Percentiles rank a stretch among this genome's conserved stretches.
phyloP scores from a whole-genome alignment of 37 sponge, comb jelly and placozoan species.

The Lycopodina hypogea region DNA sequence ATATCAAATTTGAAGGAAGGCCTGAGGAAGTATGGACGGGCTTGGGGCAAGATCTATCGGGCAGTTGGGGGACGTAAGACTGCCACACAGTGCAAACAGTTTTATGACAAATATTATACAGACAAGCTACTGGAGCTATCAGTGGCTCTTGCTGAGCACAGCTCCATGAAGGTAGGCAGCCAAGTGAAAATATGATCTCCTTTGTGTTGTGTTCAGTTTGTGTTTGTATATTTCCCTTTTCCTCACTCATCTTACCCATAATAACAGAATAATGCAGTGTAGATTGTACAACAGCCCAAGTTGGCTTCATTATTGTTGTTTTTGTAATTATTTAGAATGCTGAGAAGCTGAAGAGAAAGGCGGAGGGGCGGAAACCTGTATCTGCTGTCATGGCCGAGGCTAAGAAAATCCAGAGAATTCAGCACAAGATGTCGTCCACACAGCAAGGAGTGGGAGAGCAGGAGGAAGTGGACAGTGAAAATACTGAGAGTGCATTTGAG shows the following conservation, averaged over 20 bases:
- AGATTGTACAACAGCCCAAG: no score
- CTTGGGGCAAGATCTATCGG: conserved; percentile 70
- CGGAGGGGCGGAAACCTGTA: conserved; percentile 35
- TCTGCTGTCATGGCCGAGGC: conserved; percentile 9
- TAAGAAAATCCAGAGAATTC: conserved; percentile 17
- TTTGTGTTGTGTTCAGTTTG: not conserved
- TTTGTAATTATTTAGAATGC: conserved; percentile 57
- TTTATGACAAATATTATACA: conserved; percentile 51
- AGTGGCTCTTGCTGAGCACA: conserved; percentile 62
- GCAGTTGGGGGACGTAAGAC: conserved; percentile 58
- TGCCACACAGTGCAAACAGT: conserved; percentile 76
- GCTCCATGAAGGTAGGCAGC: conserved; percentile 38
- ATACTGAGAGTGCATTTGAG: conserved; percentile 43
- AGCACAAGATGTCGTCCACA: not conserved
- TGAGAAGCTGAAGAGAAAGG: conserved; percentile 53
- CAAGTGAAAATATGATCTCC: not conserved
- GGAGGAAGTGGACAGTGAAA: conserved; percentile 33
- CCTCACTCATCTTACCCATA: not conserved
- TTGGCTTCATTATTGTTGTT: not conserved
- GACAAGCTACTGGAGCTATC: conserved; percentile 31
- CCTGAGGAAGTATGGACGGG: conserved; percentile 62
- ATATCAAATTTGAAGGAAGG: conserved; percentile 63
- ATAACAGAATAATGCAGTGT: no score
- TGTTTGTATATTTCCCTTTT: not conserved
- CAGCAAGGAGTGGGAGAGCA: conserved; percentile 1